These are phyloP conservation scores for Acronicta leporina DNA, from an alignment of 2,888 invertebrate species.

Conservation along the genomic window DNA sequence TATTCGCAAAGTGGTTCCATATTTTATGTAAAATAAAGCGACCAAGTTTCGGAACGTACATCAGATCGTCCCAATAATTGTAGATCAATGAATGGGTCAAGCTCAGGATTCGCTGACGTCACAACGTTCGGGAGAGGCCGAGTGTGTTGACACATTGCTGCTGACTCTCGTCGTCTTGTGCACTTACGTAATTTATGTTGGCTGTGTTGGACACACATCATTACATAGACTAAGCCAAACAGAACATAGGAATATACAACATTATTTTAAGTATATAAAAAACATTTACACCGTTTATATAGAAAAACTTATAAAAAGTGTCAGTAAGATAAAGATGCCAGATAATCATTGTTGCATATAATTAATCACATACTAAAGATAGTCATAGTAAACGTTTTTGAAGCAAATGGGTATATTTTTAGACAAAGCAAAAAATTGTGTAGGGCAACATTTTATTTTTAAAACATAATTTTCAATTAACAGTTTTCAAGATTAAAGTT, in stretches of 20 bases:
- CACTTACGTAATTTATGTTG: constrained; percentile 51
- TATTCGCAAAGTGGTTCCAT: no score
- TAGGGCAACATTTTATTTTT: no score
- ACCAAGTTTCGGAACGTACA: constrained; percentile 43
- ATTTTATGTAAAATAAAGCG: no score
- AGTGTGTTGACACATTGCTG: constrained; percentile 64
- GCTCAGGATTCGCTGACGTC: constrained; percentile 68
- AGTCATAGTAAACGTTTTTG: no score
- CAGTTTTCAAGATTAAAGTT: constrained; percentile 37
- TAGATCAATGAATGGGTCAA: constrained; percentile 70
- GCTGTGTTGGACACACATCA: constrained; percentile 38
- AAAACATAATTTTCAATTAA: constrained; percentile 23
- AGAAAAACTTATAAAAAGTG: no score
- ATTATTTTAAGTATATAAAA: no score
- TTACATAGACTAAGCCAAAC: constrained; percentile 16
- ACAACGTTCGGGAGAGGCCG: constrained; percentile 44
- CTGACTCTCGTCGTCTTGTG: constrained; percentile 57
- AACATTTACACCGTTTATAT: no score
- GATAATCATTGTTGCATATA: no score
- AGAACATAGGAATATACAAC: background rate
- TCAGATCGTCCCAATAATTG: constrained; percentile 68
- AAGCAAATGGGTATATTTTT: no score
- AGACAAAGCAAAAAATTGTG: no score
- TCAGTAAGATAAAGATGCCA: no score
- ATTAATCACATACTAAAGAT: no score